Evolutionary conservation across 2,797 vertebrate genomes (phyloP).

Genomic region (Enteromius trimaculatus): DNA sequence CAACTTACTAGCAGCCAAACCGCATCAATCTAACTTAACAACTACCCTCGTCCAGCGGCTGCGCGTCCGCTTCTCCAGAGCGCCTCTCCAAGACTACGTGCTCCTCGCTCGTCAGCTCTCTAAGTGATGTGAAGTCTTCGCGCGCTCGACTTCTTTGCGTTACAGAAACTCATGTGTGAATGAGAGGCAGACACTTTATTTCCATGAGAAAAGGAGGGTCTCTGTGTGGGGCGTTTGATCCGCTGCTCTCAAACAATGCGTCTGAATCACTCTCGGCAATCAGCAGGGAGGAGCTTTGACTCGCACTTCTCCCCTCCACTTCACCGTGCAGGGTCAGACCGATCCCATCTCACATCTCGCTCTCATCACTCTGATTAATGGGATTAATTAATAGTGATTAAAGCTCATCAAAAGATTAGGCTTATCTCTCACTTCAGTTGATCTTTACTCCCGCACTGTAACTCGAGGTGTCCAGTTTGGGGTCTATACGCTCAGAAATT

Average conservation of each 20-base stretch:
- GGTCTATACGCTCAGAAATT: neutral
- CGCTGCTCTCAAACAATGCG: constrained; percentile 75
- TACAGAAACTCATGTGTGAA: constrained; percentile 65
- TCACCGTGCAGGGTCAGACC: neutral
- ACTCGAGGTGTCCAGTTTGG: neutral
- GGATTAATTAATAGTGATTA: constrained; percentile 17
- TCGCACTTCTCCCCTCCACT: constrained; percentile 32
- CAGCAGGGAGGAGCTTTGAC: constrained; percentile 71
- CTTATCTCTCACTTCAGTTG: neutral
- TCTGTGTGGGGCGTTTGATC: constrained; percentile 68
- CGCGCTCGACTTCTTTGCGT: constrained; percentile 68
- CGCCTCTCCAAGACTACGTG: constrained; percentile 3
- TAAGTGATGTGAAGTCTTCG: constrained; percentile 50
- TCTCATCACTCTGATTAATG: constrained; percentile 1
- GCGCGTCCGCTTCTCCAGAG: neutral
- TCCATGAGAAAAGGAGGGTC: constrained; percentile 70
- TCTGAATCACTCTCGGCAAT: constrained; percentile 69
- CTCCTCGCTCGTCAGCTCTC: constrained; percentile 29
- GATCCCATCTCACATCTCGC: neutral
- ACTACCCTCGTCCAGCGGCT: neutral
- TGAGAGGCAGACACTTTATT: constrained; percentile 66
- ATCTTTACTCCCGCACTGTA: neutral
- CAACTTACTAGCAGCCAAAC: neutral
- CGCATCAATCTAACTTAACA: constrained; percentile 1
- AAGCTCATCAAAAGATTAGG: constrained; percentile 3